Evolutionary conservation across 2,113 vertebrate species (phyloP), one percentile per base, ranked within the genome.

Genomic region (Bucco capensis): DNA sequence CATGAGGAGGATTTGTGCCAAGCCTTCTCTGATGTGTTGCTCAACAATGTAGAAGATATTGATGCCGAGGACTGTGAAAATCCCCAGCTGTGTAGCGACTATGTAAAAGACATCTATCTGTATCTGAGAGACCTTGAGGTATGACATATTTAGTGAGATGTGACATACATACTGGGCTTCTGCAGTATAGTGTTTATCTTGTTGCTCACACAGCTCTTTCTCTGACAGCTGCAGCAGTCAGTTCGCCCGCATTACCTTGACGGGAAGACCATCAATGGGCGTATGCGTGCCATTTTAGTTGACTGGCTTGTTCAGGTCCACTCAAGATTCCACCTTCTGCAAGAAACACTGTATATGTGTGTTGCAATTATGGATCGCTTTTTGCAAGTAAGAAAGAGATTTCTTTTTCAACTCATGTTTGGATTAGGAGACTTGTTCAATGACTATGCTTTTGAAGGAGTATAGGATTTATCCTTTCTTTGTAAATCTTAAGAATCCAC

Each of bases 271-370:
- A 98, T 99, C 93, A 99, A 98, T 0, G 98, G 97, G 6, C 97
- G 98, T 3, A 99, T 99, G 99, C 97, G 99, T 5, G 98, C 98
- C 0, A 98, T 99, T 30, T 97, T 99, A n/a, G 94, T 99, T 7
- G 99, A 99, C 96, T 99, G 99, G 99, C 97, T 99, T 31, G 97
- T 99, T 57, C 98, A 99, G 92, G 99, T 99, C 33, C 99, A 99
- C 94, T 98, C 98, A 54, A 98, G 98, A 64, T 99, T 99, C 91
- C 98, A 97, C 88, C 98, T 99, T 65, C 96, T 99, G 91, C 99
- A 99, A 95, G 99, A 99, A 84, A 99, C 99, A 0, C 97, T 99
- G 67, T 99, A 99, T 91, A 98, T 99, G 98, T 98, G 98, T 1
- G 94, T 99, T 21, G 98, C 98, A 5, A 14, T 99, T 81, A 97